Conservation (phyloP, 2,797 vertebrate genomes). For the Acestrorhynchus altus region DNA sequence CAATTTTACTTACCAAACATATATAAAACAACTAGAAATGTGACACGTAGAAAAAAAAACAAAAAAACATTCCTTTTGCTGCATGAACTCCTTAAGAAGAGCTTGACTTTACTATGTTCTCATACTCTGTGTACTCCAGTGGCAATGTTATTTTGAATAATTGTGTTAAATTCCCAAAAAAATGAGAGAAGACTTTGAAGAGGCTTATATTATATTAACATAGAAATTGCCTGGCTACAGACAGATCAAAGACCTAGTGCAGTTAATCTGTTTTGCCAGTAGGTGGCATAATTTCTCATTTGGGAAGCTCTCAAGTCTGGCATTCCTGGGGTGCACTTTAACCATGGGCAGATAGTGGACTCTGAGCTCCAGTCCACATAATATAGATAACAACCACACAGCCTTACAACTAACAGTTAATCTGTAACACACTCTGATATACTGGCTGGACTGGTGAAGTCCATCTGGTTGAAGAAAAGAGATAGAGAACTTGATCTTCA, state of each 20-base stretch:
- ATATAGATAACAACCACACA: conserved; percentile 39
- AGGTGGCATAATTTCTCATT: conserved; percentile 48
- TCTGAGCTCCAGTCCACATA: conserved; percentile 51
- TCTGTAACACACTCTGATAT: conserved; percentile 48
- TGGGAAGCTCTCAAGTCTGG: conserved; percentile 4
- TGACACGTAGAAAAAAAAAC: background rate
- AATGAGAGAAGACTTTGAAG: background rate
- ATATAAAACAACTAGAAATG: background rate
- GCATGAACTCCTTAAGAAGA: background rate
- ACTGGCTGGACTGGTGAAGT: background rate
- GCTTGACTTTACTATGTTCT: background rate
- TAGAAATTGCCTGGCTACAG: background rate
- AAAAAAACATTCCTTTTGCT: no score
- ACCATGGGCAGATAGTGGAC: conserved; percentile 44
- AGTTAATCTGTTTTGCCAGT: conserved; percentile 29
- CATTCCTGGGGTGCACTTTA: conserved; percentile 26
- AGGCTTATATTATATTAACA: background rate
- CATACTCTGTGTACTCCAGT: background rate
- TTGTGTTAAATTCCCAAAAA: background rate
- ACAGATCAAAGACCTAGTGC: conserved; percentile 6
- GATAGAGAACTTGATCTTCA: background rate
- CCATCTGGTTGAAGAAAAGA: background rate
- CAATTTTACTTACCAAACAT: background rate
- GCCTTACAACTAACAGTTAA: conserved; percentile 49
- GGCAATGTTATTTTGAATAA: background rate